Percentiles rank a stretch among this genome's conserved stretches.
These are phyloP conservation scores for Rousettus leschenaultii DNA, from an alignment of 2,113 vertebrate genomes.

Conservation along the genomic window DNA sequence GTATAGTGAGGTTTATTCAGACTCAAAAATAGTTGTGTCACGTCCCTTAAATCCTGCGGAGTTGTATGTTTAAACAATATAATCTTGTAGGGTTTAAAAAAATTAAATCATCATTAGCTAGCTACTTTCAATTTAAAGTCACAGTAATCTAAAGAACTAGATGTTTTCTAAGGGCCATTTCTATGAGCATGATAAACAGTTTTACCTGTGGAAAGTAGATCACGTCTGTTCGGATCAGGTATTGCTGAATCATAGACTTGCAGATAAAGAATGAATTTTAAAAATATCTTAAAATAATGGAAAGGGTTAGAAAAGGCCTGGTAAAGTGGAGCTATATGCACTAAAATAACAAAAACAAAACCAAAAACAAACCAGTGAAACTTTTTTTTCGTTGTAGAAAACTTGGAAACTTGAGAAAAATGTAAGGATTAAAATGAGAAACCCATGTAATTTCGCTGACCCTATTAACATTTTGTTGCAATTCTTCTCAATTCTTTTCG, in stretches of 20 bases:
- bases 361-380: background rate
- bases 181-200: background rate
- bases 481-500: background rate
- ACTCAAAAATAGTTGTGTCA: background rate
- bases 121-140: background rate
- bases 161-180: background rate
- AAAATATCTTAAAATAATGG: background rate
- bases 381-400: background rate
- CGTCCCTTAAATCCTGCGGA: background rate
- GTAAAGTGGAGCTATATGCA: background rate
- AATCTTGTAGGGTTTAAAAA: background rate
- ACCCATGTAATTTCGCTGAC: background rate
- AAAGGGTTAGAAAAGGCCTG: background rate
- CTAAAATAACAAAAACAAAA: background rate
- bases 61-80: background rate
- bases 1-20: background rate
- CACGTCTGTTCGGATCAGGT: background rate
- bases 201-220: background rate
- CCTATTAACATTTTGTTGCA: background rate
- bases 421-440: background rate
- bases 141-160: background rate
- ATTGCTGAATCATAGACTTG: background rate
- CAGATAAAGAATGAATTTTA: background rate
- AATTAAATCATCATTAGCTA: background rate
- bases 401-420: background rate